Conservation (phyloP, 2,888 invertebrate species). For the Seira ritae region DNA sequence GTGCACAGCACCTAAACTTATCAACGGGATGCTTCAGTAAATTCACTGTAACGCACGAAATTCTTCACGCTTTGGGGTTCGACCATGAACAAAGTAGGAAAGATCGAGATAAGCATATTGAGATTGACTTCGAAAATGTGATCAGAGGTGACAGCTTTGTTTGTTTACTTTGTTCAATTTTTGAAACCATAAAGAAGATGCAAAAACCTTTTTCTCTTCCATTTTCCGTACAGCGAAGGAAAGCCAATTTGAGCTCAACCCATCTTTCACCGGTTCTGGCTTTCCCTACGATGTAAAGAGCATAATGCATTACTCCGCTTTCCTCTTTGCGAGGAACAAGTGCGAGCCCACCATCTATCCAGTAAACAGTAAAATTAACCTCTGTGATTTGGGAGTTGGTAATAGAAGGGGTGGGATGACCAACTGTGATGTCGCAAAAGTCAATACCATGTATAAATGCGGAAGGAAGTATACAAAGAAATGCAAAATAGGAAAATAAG, state of each 20-base stretch:
- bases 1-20: constrained; percentile 48
- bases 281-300: constrained; percentile 47
- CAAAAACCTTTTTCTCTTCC: background rate
- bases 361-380: constrained; percentile 23
- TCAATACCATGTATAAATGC: constrained; percentile 53
- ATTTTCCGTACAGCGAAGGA: constrained; percentile 20
- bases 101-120: constrained; percentile 56
- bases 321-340: constrained; percentile 41
- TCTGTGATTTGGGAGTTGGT: constrained; percentile 38
- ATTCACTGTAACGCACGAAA: constrained; percentile 51
- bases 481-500: constrained; percentile 25
- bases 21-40: constrained; percentile 47
- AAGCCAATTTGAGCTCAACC: constrained; percentile 38
- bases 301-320: constrained; percentile 59
- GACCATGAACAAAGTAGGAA: constrained; percentile 58
- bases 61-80: constrained; percentile 62
- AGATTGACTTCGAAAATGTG: constrained; percentile 57
- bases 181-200: background rate
- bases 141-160: constrained; percentile 33
- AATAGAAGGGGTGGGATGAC: constrained; percentile 50
- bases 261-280: constrained; percentile 23
- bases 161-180: too few relatives aligned
- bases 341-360: constrained; percentile 50
- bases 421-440: constrained; percentile 48
- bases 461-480: constrained; percentile 36